phyloP scores from a whole-genome alignment of 37 sponge, comb jelly and placozoan species.

The Chondrilla cf. caribensis region DNA sequence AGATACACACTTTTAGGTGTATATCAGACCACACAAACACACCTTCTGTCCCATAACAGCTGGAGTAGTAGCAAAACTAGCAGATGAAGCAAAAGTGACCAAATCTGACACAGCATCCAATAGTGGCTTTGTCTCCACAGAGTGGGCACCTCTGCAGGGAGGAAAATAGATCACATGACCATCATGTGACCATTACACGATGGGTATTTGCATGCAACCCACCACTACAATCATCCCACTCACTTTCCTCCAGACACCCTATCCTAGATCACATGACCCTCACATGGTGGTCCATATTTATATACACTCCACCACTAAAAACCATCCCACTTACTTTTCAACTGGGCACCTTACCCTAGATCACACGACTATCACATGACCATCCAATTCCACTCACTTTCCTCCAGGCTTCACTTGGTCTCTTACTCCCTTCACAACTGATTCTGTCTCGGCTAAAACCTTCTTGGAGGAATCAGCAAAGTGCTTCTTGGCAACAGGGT shows the following conservation, averaged over 20 bases:
- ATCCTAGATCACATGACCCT: no score
- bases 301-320: neutral
- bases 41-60: constrained; percentile 56
- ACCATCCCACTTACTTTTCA: no score
- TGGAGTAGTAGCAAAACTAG: constrained; percentile 58
- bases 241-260: no score
- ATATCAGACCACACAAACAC: neutral
- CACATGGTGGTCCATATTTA: no score
- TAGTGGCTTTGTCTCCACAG: constrained; percentile 43
- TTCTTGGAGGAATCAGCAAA: constrained; percentile 31
- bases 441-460: constrained; percentile 9
- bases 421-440: constrained; percentile 33
- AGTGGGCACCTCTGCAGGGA: constrained; percentile 35
- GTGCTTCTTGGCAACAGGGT: constrained; percentile 47
- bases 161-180: neutral
- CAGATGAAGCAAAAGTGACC: constrained; percentile 63
- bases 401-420: constrained; percentile 10
- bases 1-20: no score
- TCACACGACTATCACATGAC: no score
- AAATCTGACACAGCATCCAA: constrained; percentile 63
- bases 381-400: neutral
- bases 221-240: neutral
- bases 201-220: neutral
- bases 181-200: neutral
- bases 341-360: no score